Base-by-base conservation (phyloP, 1,140 invertebrate genomes). In the Drosophila tani region DNA sequence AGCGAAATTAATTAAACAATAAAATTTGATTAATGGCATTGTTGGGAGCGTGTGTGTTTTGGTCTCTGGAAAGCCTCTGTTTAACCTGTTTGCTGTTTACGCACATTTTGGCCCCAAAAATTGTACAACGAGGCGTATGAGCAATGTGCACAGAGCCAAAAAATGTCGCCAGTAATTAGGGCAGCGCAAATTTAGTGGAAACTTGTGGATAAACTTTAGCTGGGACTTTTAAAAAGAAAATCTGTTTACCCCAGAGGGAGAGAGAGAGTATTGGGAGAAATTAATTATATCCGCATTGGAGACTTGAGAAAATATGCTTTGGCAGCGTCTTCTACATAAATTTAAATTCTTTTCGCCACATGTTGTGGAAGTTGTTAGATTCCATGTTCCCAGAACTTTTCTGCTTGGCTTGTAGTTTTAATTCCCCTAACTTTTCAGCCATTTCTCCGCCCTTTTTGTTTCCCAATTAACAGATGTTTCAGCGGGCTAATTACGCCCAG, bases 1-100 rank as follows among this genome's bases (percentile, higher is more conserved):
- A 87, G 77, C 84, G 58, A 87, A 88, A 87, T 87, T 87, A 84
- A 87, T 87, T 87, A 87, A 87, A 87, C 84, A 87, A 88, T 87
- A 87, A 87, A 87, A 88, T 78, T 87, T 87, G 84, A 87, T 87
- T 87, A 88, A 87, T 87, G 81, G 77, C 73, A 82, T 79, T 86
- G 77, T 68, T 43, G 51, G 65, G 21, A 66, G 62, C 49, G 29
- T 74, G 45, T 46, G 56, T 75, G 19, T 53, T 43, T 50, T 53
- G 45, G 60, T 55, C 51, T 45, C 17, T 53, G 49, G 62, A 63
- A 66, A 70, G 49, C 69, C 64, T 80, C 64, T 60, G 75, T 71
- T 67, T 71, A 75, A 85, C 82, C 82, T 86, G 82, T 85, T 85
- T 70, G 59, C 75, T 64, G 75, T 71, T 83, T 82, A 82, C 80